Percentiles rank a stretch among this genome's conserved stretches.
Evolutionary conservation across 2,797 vertebrate genomes (phyloP).

Genomic region (Carcharodon carcharias): DNA sequence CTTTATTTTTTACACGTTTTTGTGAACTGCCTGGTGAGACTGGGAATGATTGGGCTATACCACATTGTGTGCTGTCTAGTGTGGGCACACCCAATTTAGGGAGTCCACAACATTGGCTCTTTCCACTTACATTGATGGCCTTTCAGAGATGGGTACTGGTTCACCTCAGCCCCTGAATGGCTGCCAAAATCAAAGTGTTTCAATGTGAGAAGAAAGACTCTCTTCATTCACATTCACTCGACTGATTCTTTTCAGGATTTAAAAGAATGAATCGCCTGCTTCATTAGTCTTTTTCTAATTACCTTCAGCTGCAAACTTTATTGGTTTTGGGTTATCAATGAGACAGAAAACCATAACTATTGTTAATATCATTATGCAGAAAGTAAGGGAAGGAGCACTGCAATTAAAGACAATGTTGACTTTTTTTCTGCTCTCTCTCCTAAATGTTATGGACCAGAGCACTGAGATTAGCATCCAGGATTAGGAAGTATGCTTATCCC

Average conservation of each 20-base stretch:
- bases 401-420: background rate
- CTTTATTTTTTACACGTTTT: background rate
- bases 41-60: background rate
- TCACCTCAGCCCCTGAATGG: background rate
- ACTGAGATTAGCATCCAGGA: background rate
- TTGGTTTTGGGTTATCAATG: background rate
- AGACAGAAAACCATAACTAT: background rate
- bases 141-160: background rate
- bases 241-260: background rate
- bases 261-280: background rate
- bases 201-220: background rate
- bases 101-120: background rate
- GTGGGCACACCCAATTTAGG: background rate
- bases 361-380: background rate
- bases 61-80: background rate
- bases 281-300: slow-evolving; percentile 1
- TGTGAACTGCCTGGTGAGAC: background rate
- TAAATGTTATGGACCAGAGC: background rate
- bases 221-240: background rate
- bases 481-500: background rate
- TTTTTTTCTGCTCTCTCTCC: background rate
- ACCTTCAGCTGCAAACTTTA: background rate
- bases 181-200: background rate
- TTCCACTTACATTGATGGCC: background rate
- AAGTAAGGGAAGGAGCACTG: background rate